Percentiles rank a stretch among this genome's conserved stretches.
Evolutionary conservation across 1,140 invertebrate species (phyloP).

Genomic region (Pararge aegeria): DNA sequence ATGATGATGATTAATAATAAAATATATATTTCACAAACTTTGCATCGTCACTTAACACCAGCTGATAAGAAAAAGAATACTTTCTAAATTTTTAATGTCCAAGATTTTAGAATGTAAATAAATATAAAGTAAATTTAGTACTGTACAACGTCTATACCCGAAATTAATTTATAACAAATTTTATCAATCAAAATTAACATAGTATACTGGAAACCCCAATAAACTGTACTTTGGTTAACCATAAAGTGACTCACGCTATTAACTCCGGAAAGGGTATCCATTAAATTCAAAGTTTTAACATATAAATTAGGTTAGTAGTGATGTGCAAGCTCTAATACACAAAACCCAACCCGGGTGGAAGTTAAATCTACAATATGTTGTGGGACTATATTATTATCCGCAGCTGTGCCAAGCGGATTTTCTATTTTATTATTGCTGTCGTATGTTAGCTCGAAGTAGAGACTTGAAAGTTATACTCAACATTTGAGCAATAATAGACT

Average conservation of each 20-base stretch:
- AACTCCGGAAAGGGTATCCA: slow-evolving; percentile 7
- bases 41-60: too few relatives aligned
- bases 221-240: slow-evolving; percentile 5
- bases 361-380: slow-evolving; percentile 2
- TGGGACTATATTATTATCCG: not conserved
- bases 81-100: too few relatives aligned
- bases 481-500: too few relatives aligned
- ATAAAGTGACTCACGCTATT: slow-evolving; percentile 3
- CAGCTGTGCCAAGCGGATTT: slow-evolving; percentile 4
- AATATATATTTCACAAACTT: too few relatives aligned
- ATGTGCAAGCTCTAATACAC: not conserved
- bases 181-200: slow-evolving; percentile 5
- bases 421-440: not conserved
- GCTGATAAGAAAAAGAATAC: too few relatives aligned
- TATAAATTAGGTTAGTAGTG: slow-evolving; percentile 1
- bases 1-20: too few relatives aligned
- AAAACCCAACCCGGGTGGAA: not conserved
- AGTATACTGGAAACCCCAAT: not conserved
- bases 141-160: not conserved
- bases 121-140: too few relatives aligned
- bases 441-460: too few relatives aligned
- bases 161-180: slow-evolving; percentile 1
- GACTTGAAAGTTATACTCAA: too few relatives aligned
- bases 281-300: slow-evolving; percentile 5
- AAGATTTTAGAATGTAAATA: too few relatives aligned